Percentiles rank a stretch among this genome's conserved stretches.
Evolutionary conservation across 2,797 vertebrate genomes (phyloP).

Genomic region (Anabacerthia variegaticeps): DNA sequence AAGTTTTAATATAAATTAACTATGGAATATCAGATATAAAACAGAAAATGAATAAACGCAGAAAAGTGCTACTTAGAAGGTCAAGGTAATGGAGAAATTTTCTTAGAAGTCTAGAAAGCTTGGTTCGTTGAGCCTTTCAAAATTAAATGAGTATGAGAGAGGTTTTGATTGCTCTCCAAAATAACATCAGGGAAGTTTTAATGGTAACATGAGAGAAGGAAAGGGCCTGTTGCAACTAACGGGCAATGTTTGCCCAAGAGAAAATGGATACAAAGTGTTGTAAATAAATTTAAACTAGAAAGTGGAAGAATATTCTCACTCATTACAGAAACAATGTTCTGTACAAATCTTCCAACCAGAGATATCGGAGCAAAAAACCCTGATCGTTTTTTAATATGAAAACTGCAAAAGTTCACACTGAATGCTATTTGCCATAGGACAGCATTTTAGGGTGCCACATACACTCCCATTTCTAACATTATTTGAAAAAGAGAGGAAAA

Average conservation of each 20-base stretch:
- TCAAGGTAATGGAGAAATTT: neutral
- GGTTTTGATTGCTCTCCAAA: neutral
- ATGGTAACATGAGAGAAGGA: neutral
- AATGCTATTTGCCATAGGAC: neutral
- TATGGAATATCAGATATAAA: neutral
- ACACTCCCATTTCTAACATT: neutral
- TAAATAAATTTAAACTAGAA: slow-evolving; percentile 1
- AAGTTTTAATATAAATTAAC: neutral
- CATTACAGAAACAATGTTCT: neutral
- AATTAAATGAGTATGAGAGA: neutral
- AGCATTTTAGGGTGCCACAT: neutral
- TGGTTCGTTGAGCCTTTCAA: neutral
- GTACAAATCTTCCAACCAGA: neutral
- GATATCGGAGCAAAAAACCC: neutral
- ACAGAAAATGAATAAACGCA: neutral
- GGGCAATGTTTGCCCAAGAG: neutral
- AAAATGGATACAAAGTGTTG: neutral
- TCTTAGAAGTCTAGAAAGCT: neutral
- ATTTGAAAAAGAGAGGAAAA: neutral
- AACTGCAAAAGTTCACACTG: neutral
- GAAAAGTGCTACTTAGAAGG: neutral
- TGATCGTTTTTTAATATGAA: neutral
- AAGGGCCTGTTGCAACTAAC: neutral
- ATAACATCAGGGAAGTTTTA: neutral
- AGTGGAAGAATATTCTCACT: neutral